Base-by-base conservation (phyloP, 2,888 invertebrate species). In the Oegoconia quadripuncta region DNA sequence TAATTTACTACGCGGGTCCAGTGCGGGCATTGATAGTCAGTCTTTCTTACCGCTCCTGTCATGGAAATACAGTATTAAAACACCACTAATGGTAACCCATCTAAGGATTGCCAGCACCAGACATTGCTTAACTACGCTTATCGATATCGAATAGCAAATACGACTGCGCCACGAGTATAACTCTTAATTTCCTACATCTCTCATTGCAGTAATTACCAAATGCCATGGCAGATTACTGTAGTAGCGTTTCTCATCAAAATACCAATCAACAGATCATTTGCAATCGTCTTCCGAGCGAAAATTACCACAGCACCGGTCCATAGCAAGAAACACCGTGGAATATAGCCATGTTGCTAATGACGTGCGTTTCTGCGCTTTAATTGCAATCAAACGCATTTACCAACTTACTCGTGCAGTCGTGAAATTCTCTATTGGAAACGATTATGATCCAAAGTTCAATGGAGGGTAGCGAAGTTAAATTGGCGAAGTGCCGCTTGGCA, bases 261-360 rank as follows among this genome's bases (percentile, higher is more conserved):
- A 70, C 77, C 78, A 67, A 76, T 78, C 74, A 66, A 65, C 61
- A 65, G 75, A 73, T 74, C 69, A 64, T 66, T 75, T 73, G 59
- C 22, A 22, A 5, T 22, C 22, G 11, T 26, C 12, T 3, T 12
- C 3, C 6, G 13, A 2, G 65, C 58, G 64, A 58, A 64, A 66
- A 73, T 66, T 65, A 61, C 63, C 53, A 30, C 22, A 17, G 34
- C 25, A 46, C 48, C 44, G 50, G 55, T 54, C 42, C 22, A 30
- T 39, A 49, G 55, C 71, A 83, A 84, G 81, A 86, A 83, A 60
- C 69, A 81, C 69, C 86, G 86, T 84, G 84, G 86, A 86, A 83
- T 86, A 86, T 86, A 82, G 78, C 76, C 82, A 74, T 74, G 72
- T 68, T 69, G 67, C 82, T 86, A 86, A 86, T 86, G 86, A 84